These are phyloP conservation scores for Hydrozoanthus gracilis DNA, from an alignment of 92 coral and sea anemone genomes.

Conservation along the genomic window DNA sequence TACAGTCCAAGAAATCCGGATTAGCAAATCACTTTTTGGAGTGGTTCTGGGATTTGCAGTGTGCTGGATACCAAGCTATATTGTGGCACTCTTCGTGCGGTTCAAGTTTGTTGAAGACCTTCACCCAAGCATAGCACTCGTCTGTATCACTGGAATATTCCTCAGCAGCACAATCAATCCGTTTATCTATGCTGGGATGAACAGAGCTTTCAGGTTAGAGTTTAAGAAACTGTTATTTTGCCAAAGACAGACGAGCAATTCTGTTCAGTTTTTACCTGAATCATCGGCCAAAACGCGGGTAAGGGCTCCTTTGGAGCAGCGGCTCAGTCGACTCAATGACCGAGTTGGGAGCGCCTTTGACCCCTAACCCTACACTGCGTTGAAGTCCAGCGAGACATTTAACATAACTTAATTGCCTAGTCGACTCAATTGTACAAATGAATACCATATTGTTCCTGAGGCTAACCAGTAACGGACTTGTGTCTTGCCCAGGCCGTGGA, in stretches of 20 bases:
- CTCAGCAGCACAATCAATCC: constrained; percentile 64
- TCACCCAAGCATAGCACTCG: constrained; percentile 21
- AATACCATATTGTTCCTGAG: too few relatives aligned
- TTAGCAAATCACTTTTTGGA: constrained; percentile 40
- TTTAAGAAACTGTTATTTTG: constrained; percentile 49
- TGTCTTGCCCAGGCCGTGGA: too few relatives aligned
- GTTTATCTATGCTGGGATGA: constrained; percentile 67
- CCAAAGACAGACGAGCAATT: not conserved
- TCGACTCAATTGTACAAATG: too few relatives aligned
- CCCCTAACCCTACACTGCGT: too few relatives aligned
- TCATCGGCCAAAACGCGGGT: too few relatives aligned
- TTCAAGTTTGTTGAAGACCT: constrained; percentile 29
- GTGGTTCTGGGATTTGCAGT: constrained; percentile 32
- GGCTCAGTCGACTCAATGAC: too few relatives aligned
- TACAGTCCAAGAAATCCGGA: constrained; percentile 41
- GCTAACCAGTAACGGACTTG: too few relatives aligned
- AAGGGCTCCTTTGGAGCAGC: too few relatives aligned
- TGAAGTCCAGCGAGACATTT: too few relatives aligned
- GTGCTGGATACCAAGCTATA: constrained; percentile 62
- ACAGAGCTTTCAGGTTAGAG: constrained; percentile 52
- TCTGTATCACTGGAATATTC: constrained; percentile 48
- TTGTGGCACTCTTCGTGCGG: constrained; percentile 50
- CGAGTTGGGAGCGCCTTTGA: too few relatives aligned
- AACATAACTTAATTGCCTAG: too few relatives aligned
- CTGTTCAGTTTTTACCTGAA: not conserved